Evolutionary conservation across 2,113 vertebrate genomes (phyloP).

Genomic region (Nothocercus julius): DNA sequence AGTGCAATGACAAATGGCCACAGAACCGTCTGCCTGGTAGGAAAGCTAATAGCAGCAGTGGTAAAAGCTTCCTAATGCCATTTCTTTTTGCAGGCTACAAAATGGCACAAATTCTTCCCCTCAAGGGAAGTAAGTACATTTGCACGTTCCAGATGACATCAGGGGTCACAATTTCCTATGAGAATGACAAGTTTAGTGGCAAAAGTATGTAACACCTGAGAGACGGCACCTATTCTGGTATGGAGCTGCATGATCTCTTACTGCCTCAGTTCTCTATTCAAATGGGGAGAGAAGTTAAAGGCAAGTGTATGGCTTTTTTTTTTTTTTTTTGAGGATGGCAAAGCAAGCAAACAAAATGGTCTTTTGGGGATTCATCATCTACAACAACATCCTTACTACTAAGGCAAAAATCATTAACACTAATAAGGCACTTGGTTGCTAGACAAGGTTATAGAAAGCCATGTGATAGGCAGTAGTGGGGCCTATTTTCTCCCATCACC

Average conservation of each 20-base stretch:
- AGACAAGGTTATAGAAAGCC: background rate
- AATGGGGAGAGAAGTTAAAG: background rate
- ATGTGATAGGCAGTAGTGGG: background rate
- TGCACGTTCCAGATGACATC: background rate
- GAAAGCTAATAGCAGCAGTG: background rate
- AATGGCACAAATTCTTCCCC: background rate
- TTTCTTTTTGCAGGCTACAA: background rate
- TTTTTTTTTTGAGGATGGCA: background rate
- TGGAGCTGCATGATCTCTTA: background rate
- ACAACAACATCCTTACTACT: background rate
- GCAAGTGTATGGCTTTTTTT: background rate
- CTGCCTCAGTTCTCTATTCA: background rate
- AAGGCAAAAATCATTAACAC: background rate
- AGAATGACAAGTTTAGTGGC: background rate
- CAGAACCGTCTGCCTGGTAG: background rate
- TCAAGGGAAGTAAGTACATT: background rate
- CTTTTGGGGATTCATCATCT: background rate
- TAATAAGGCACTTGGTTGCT: background rate
- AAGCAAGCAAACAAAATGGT: background rate
- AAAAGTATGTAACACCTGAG: background rate
- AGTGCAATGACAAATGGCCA: background rate
- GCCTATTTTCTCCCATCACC: background rate
- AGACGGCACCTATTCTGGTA: fast-evolving
- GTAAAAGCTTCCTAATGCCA: background rate
- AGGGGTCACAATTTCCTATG: background rate